phyloP scores from a whole-genome alignment of 2,797 vertebrate species.

The Sebastes cheni region DNA sequence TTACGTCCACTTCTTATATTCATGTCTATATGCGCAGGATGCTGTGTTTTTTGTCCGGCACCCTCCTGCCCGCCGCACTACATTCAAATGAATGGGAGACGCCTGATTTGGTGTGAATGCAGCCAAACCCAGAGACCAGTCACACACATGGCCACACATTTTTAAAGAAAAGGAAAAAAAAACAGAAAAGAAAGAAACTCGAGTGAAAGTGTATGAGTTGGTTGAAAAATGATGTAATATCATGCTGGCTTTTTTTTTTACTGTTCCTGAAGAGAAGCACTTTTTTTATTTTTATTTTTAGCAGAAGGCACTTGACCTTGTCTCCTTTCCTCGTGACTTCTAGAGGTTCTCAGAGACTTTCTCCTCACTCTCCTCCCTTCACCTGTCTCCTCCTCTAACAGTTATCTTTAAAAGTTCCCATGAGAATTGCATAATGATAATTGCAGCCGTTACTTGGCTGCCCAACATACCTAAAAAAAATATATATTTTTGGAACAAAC shows the following conservation, averaged over 20 bases:
- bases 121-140: not conserved
- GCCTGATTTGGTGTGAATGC: not conserved
- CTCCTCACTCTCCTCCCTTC: conserved; percentile 29
- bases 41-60: too few species aligned
- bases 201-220: conserved; percentile 29
- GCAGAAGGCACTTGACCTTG: conserved; percentile 81
- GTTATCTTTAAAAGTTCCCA: conserved; percentile 53
- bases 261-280: conserved; percentile 82
- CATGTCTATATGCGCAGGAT: not conserved
- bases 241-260: conserved; percentile 48
- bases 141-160: conserved; percentile 8
- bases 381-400: conserved; percentile 61
- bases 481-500: conserved; percentile 38
- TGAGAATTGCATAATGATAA: conserved; percentile 11
- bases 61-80: not conserved
- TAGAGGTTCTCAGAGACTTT: conserved; percentile 24
- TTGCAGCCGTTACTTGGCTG: conserved; percentile 50
- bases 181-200: conserved; percentile 18
- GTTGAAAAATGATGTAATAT: conserved; percentile 36
- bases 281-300: conserved; percentile 74
- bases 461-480: conserved; percentile 37
- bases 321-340: conserved; percentile 27
- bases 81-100: not conserved
- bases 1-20: not conserved
- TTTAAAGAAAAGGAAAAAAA: conserved; percentile 1